Percentiles rank a stretch among this genome's conserved stretches.
Evolutionary conservation across 2,797 vertebrate genomes (phyloP).

Genomic region (Catamblyrhynchus diadema): DNA sequence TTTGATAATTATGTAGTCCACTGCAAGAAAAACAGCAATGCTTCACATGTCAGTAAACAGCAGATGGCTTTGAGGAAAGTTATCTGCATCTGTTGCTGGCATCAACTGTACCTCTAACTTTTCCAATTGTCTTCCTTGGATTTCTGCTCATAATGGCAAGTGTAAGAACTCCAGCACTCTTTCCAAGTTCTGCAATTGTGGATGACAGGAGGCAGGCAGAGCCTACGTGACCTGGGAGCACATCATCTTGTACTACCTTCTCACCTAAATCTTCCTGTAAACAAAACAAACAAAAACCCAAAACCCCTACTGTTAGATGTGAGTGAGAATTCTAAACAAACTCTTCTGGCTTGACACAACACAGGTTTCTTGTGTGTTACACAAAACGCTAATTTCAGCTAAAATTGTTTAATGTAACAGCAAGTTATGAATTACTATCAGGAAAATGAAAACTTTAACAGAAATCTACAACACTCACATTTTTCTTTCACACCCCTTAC

Average conservation of each 20-base stretch:
- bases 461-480: neutral
- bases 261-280: slow-evolving; percentile 91
- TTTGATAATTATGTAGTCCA: slow-evolving; percentile 93
- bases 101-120: slow-evolving; percentile 87
- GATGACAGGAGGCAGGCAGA: slow-evolving; percentile 94
- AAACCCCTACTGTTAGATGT: neutral
- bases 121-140: slow-evolving; percentile 92
- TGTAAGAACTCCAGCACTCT: slow-evolving; percentile 85
- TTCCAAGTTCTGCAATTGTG: slow-evolving; percentile 84
- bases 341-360: neutral
- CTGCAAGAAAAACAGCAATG: slow-evolving; percentile 68
- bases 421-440: neutral
- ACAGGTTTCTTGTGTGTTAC: neutral
- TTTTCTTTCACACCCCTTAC: neutral
- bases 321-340: neutral
- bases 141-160: slow-evolving; percentile 95
- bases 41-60: neutral
- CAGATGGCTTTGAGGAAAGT: neutral
- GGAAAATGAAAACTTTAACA: neutral
- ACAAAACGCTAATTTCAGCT: neutral
- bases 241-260: slow-evolving; percentile 86
- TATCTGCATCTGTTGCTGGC: neutral
- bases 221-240: slow-evolving; percentile 87
- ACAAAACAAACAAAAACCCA: neutral
- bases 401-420: neutral